Base-by-base conservation (phyloP, 2,113 vertebrate species). In the Sander vitreus region DNA sequence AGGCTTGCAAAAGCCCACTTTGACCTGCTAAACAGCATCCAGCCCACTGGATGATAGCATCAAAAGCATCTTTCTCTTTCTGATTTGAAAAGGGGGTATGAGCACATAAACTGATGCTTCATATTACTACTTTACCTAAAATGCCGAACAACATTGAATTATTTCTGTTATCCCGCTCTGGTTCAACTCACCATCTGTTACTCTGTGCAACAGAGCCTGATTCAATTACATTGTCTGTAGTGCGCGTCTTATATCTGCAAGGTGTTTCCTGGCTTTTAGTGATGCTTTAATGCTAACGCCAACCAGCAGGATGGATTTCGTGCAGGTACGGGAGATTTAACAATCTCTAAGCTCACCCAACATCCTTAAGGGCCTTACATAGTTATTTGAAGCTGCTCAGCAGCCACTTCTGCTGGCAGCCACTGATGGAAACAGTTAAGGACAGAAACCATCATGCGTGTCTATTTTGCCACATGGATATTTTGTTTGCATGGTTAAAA, bases 371-470 rank as follows among this genome's bases (percentile, higher is more conserved):
- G 80, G 78, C 69, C 71, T 69, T 50, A 69, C 67, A 4, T 27
- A n/a, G 63, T 78, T 79, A 69, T 89, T 85, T 84, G 74, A 86
- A 89, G 75, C 69, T 72, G 78, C 73, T 81, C 73, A 76, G 70
- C 55, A 16, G 65, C 58, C n/a, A 53, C 63, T 74, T 53, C 51
- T 72, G 36, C 71, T 66, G 19, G 19, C 50, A 50, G 57, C 53
- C 21, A 43, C 62, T 30, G 68, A 80, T 73, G 55, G 45, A 76
- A 74, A 67, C 54, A 43, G 69, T 80, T 72, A 80, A 74, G 67
- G 64, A 65, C 12, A 23, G 65, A 80, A 33, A 84, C 15, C 70
- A 66, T 63, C 66, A 30, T 23, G 64, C 36, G 27, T 21, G 55
- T 54, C 73, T 81, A 57, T 79, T 79, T 12, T 23, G n/a, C n/a